phyloP scores from a whole-genome alignment of 2,797 vertebrate species.

The Enteromius argenteus region DNA sequence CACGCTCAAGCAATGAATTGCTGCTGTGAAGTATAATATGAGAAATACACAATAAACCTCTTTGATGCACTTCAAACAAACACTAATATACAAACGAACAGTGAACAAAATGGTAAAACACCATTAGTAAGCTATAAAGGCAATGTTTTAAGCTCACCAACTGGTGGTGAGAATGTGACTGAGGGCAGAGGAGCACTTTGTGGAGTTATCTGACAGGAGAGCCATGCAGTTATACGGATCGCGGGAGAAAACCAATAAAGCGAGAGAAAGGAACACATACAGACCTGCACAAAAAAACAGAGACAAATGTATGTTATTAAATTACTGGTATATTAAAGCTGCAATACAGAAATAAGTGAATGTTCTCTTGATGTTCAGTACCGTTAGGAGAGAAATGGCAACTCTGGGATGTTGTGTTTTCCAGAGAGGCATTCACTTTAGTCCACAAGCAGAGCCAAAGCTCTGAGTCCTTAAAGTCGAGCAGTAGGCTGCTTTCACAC shows the following conservation, averaged over 20 bases:
- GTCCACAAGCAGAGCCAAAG: slow-evolving; percentile 82
- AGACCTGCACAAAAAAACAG: slow-evolving; percentile 75
- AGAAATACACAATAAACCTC: slow-evolving; percentile 13
- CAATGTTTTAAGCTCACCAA: slow-evolving; percentile 67
- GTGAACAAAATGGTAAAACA: slow-evolving; percentile 3
- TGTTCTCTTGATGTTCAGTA: slow-evolving; percentile 55
- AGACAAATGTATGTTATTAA: not conserved
- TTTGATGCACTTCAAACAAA: not conserved
- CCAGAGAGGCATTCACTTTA: slow-evolving; percentile 65
- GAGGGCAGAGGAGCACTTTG: slow-evolving; percentile 70
- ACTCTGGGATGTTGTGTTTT: slow-evolving; percentile 47
- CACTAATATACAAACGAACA: not conserved
- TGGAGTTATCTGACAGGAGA: slow-evolving; percentile 77
- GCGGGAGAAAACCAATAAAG: slow-evolving; percentile 78
- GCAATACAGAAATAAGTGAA: slow-evolving; percentile 11
- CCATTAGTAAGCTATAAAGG: not conserved
- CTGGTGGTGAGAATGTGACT: slow-evolving; percentile 69
- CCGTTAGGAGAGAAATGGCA: slow-evolving; percentile 73
- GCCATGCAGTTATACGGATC: slow-evolving; percentile 81
- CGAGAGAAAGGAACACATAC: slow-evolving; percentile 80
- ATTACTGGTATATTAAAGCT: slow-evolving; percentile 11
- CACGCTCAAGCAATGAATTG: slow-evolving; percentile 48
- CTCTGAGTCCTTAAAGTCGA: slow-evolving; percentile 69
- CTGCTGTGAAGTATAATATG: slow-evolving; percentile 45
- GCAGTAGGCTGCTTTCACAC: slow-evolving; percentile 67